phyloP scores from a whole-genome alignment of 2,113 vertebrate species.

The Pseudorhombus dupliciocellatus region DNA sequence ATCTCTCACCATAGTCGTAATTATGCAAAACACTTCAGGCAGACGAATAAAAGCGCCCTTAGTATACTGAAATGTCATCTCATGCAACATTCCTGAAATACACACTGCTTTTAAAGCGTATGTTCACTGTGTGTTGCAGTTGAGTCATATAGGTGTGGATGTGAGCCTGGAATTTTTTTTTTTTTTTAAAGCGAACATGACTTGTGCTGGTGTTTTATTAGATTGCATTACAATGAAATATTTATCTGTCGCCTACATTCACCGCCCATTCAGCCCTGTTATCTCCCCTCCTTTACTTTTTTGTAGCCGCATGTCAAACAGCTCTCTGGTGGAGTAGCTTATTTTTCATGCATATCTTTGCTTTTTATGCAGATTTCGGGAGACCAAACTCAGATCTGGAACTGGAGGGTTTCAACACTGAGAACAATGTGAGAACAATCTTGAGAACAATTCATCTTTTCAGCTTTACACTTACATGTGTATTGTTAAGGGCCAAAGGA shows the following conservation, averaged over 20 bases:
- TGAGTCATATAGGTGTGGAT: slow-evolving; percentile 32
- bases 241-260: slow-evolving; percentile 36
- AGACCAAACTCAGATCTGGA: slow-evolving; percentile 10
- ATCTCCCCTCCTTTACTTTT: slow-evolving; percentile 11
- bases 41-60: slow-evolving; percentile 15
- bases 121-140: slow-evolving; percentile 10
- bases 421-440: neutral
- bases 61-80: slow-evolving; percentile 25
- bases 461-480: neutral
- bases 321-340: neutral
- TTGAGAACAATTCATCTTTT: neutral
- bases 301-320: neutral
- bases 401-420: neutral
- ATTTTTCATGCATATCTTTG: neutral
- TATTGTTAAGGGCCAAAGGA: too few species aligned
- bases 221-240: slow-evolving; percentile 13
- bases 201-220: slow-evolving; percentile 25
- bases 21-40: slow-evolving; percentile 7
- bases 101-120: slow-evolving; percentile 1
- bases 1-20: slow-evolving; percentile 1
- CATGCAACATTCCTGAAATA: slow-evolving; percentile 11
- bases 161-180: too few species aligned
- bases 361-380: slow-evolving; percentile 8
- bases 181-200: slow-evolving; percentile 11
- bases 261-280: slow-evolving; percentile 7